These are phyloP conservation scores for Drosophila jambulina DNA, from an alignment of 1,140 invertebrate species.

Conservation along the genomic window DNA sequence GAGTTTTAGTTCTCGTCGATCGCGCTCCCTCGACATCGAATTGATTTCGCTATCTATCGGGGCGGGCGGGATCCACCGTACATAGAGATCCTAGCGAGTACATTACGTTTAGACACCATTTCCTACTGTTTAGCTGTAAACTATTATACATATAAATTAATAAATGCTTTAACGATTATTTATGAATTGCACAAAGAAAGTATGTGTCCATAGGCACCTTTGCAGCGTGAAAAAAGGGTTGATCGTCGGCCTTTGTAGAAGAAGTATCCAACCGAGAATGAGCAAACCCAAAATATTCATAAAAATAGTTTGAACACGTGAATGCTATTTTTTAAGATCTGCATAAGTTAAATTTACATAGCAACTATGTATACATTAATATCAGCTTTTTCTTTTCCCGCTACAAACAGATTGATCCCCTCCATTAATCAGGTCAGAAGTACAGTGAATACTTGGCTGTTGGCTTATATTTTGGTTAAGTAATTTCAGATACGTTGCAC, in stretches of 20 bases:
- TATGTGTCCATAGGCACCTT: background rate
- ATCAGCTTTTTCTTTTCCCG: background rate
- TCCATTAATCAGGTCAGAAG: background rate
- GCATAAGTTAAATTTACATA: background rate
- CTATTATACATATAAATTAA: constrained; percentile 76
- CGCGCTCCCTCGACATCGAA: constrained; percentile 46
- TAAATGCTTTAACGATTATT: constrained; percentile 78
- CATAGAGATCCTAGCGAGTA: constrained; percentile 65
- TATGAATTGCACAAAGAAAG: constrained; percentile 4
- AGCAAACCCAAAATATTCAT: background rate
- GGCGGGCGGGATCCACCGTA: constrained; percentile 40
- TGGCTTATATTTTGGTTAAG: constrained; percentile 19
- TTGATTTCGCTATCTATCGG: constrained; percentile 58
- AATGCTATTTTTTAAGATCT: background rate
- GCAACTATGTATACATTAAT: background rate
- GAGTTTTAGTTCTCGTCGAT: constrained; percentile 65
- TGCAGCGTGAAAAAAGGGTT: background rate
- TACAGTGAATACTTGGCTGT: constrained; percentile 7
- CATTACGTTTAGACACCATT: constrained; percentile 80
- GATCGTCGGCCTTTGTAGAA: background rate
- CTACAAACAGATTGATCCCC: background rate
- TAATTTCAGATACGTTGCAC: constrained; percentile 58
- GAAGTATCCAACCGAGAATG: background rate
- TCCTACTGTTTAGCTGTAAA: constrained; percentile 82
- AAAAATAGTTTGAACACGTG: background rate